A percentile compares a stretch with the other conserved stretches of the same genome.
Conservation (phyloP, 2,888 invertebrate species). For the Ichneumon xanthorius region DNA sequence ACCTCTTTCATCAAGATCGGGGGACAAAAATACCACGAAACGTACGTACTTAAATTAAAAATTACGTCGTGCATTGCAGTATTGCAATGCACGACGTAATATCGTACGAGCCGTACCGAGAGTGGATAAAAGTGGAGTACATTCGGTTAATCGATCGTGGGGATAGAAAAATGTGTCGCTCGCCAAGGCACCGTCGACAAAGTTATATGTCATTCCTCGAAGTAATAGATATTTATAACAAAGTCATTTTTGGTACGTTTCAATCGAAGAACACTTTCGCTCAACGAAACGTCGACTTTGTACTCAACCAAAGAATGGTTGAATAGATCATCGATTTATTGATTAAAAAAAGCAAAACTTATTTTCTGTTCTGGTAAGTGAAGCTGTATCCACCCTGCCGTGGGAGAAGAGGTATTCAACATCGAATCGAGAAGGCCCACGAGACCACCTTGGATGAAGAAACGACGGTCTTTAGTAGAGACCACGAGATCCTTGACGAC, state of each 20-base stretch:
- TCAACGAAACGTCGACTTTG: too few species aligned
- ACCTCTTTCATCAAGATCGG: slow-evolving; percentile 23
- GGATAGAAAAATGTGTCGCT: slow-evolving; percentile 30
- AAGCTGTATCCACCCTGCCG: background rate
- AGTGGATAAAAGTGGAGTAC: slow-evolving; percentile 57
- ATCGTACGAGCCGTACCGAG: slow-evolving; percentile 26
- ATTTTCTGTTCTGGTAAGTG: background rate
- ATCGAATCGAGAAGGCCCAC: slow-evolving; percentile 33
- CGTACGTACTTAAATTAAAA: background rate
- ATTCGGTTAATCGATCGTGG: slow-evolving; percentile 61
- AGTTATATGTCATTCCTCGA: slow-evolving; percentile 10
- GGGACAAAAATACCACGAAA: slow-evolving; percentile 4
- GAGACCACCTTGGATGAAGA: slow-evolving; percentile 43
- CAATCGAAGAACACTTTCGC: background rate
- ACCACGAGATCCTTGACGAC: slow-evolving; percentile 42
- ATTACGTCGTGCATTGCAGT: too few species aligned
- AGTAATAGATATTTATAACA: slow-evolving; percentile 43
- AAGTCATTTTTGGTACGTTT: slow-evolving; percentile 31
- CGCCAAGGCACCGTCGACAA: slow-evolving; percentile 3
- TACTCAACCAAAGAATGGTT: too few species aligned
- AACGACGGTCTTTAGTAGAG: slow-evolving; percentile 15
- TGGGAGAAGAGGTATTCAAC: background rate
- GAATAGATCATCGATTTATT: background rate
- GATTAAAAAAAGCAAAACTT: background rate
- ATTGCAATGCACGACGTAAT: slow-evolving; percentile 5